Conservation (phyloP, 2,888 invertebrate genomes). For the Heliconius erato region DNA sequence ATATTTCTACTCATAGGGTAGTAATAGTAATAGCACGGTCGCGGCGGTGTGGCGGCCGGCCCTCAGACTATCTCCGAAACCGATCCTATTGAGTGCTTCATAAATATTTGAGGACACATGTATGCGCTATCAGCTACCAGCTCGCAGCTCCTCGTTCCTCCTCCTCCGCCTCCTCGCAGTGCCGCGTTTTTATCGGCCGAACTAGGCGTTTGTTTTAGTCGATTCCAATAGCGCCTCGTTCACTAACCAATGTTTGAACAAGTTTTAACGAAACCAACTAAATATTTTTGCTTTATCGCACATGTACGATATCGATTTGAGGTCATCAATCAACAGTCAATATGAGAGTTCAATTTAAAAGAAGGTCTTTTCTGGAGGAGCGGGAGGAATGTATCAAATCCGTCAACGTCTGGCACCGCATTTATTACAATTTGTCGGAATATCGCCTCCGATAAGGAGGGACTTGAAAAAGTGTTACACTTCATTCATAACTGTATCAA, state of each 20-base stretch:
- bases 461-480: slow-evolving; percentile 27
- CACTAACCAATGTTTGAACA: slow-evolving; percentile 38
- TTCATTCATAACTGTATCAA: slow-evolving; percentile 18
- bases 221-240: slow-evolving; percentile 48
- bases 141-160: slow-evolving; percentile 41
- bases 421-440: slow-evolving; percentile 46
- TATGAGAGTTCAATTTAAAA: slow-evolving; percentile 62
- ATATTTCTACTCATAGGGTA: too few species aligned
- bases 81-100: slow-evolving; percentile 66
- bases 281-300: slow-evolving; percentile 33
- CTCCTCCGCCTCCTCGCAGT: slow-evolving; percentile 42
- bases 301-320: slow-evolving; percentile 37
- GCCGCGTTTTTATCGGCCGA: slow-evolving; percentile 54
- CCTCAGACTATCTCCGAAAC: slow-evolving; percentile 51
- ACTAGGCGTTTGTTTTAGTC: slow-evolving; percentile 46
- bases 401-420: slow-evolving; percentile 62
- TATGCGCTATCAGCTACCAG: slow-evolving; percentile 54
- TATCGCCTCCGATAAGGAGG: slow-evolving; percentile 26
- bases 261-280: slow-evolving; percentile 26
- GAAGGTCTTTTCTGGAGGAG: slow-evolving; percentile 56
- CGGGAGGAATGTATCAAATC: slow-evolving; percentile 61
- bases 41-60: slow-evolving; percentile 3
- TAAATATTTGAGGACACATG: slow-evolving; percentile 70
- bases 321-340: slow-evolving; percentile 66
- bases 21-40: neutral